These are phyloP conservation scores for Cassiopea andromeda DNA, from an alignment of 30 jellyfish, hydroid and myxozoan species.

Conservation along the genomic window DNA sequence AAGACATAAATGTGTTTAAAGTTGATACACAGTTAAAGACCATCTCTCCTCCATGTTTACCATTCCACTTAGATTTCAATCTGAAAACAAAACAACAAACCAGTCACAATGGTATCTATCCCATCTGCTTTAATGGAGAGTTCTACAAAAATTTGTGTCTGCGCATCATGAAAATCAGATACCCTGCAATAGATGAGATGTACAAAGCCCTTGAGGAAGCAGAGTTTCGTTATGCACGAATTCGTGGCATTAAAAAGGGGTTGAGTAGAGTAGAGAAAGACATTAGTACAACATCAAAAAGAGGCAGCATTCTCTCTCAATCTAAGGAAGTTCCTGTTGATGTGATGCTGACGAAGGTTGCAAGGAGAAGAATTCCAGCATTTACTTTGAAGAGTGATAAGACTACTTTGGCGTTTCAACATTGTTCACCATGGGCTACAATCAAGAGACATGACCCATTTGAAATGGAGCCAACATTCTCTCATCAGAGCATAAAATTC, in stretches of 20 bases:
- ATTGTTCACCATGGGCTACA: constrained; percentile 57
- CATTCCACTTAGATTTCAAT: background rate
- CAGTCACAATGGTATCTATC: background rate
- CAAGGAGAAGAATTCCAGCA: constrained; percentile 22
- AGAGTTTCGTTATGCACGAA: constrained; percentile 5
- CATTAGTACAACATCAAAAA: background rate
- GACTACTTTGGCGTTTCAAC: constrained; percentile 27
- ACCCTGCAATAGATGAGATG: constrained; percentile 20
- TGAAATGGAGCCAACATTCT: background rate
- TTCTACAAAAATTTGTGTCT: constrained; percentile 22
- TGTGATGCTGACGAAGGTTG: background rate
- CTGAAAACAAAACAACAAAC: background rate
- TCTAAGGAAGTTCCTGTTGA: background rate
- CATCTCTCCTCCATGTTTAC: too few species aligned
- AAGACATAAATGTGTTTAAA: background rate
- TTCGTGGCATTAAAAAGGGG: background rate
- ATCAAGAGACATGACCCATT: constrained; percentile 15
- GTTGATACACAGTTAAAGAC: too few species aligned
- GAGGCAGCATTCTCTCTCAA: background rate
- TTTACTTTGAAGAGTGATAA: constrained; percentile 24
- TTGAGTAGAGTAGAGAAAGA: constrained; percentile 8
- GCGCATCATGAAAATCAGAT: constrained; percentile 1
- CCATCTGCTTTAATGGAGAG: too few species aligned
- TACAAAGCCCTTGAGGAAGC: constrained; percentile 48
- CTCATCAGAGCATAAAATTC: background rate